phyloP scores from a whole-genome alignment of 2,888 invertebrate genomes.

The Polyommatus icarus region DNA sequence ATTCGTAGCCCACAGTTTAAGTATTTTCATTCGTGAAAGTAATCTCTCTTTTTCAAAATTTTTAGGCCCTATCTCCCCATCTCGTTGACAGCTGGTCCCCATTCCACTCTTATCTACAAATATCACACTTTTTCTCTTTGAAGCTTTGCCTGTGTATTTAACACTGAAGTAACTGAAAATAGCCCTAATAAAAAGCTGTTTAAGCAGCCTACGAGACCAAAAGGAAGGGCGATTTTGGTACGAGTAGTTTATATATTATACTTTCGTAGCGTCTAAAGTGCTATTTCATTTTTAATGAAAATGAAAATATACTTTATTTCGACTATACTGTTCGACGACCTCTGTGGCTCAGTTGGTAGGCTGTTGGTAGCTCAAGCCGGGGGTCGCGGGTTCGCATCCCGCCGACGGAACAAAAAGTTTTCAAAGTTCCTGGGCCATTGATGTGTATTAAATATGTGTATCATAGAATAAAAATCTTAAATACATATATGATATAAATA shows the following conservation, averaged over 20 bases:
- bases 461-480: too few relatives aligned
- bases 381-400: too few relatives aligned
- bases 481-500: too few relatives aligned
- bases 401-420: too few relatives aligned
- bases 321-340: too few relatives aligned
- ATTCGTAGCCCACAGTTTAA: background rate
- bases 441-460: too few relatives aligned
- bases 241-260: background rate
- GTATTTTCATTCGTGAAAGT: background rate
- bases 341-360: too few relatives aligned
- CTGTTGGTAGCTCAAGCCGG: too few relatives aligned
- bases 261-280: too few relatives aligned
- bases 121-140: background rate
- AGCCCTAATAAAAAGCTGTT: background rate
- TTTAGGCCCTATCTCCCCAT: background rate
- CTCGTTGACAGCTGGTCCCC: background rate
- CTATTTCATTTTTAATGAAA: too few relatives aligned
- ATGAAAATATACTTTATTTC: too few relatives aligned
- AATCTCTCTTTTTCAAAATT: constrained; percentile 18
- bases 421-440: too few relatives aligned
- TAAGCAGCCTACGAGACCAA: background rate
- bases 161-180: background rate
- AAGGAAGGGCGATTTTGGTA: background rate
- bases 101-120: constrained; percentile 17
- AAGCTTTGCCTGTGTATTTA: background rate